These are phyloP conservation scores for Helobdella robusta DNA, from an alignment of 2,888 invertebrate genomes.

Conservation along the genomic window DNA sequence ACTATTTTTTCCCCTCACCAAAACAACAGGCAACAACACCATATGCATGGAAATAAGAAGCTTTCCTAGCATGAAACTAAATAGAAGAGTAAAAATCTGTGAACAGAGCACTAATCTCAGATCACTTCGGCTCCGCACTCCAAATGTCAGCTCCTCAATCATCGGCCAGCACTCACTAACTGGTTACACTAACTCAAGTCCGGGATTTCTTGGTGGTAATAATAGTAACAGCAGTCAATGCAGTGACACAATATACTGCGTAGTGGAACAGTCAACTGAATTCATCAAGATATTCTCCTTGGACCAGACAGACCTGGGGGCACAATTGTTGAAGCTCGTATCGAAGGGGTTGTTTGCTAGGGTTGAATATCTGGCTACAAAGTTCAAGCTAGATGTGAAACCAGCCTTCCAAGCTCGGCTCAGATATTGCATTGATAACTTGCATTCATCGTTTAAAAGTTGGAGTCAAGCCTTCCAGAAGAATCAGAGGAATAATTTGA, in stretches of 20 bases:
- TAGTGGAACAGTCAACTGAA: background rate
- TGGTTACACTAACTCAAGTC: too few species aligned
- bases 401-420: constrained; percentile 4
- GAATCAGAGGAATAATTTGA: background rate
- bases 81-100: background rate
- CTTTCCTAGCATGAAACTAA: background rate
- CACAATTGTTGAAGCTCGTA: background rate
- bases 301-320: constrained; percentile 4
- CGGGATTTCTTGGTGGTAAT: too few species aligned
- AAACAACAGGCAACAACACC: too few species aligned
- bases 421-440: background rate
- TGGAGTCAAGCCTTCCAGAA: background rate
- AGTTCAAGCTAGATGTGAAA: background rate
- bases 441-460: background rate
- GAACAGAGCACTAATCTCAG: background rate
- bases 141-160: too few species aligned
- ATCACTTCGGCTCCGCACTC: background rate
- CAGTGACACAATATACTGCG: constrained; percentile 7
- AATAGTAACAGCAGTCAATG: background rate
- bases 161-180: too few species aligned
- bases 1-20: too few species aligned
- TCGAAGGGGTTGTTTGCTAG: background rate
- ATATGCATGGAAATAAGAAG: constrained; percentile 4
- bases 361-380: background rate
- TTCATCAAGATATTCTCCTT: background rate